phyloP scores from a whole-genome alignment of 2,888 invertebrate genomes.

The Melanchra persicariae region DNA sequence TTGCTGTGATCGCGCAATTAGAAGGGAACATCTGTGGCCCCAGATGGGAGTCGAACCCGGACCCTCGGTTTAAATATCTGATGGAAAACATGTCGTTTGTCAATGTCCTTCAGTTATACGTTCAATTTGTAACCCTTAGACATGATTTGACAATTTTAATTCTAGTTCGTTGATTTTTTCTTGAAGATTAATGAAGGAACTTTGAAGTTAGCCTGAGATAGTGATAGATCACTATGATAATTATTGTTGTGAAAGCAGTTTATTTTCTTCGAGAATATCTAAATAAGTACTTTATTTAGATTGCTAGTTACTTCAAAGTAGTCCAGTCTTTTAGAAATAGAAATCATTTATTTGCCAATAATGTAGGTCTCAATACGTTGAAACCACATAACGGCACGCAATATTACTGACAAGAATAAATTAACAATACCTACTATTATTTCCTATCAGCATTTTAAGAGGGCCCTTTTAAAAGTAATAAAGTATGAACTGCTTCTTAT shows the following conservation, averaged over 20 bases:
- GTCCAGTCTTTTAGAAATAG: background rate
- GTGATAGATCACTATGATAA: constrained; percentile 15
- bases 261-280: background rate
- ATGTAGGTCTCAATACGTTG: no score
- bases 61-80: constrained; percentile 66
- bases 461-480: no score
- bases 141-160: constrained; percentile 36
- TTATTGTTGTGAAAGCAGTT: background rate
- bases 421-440: no score
- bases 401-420: no score
- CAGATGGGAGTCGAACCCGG: constrained; percentile 69
- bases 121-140: constrained; percentile 59
- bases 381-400: no score
- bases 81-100: constrained; percentile 72
- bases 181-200: constrained; percentile 6
- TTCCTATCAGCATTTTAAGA: no score
- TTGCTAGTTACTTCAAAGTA: background rate
- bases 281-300: background rate
- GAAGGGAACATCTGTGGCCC: constrained; percentile 71
- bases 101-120: constrained; percentile 67
- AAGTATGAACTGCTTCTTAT: background rate
- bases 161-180: constrained; percentile 36
- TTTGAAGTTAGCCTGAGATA: background rate
- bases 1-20: constrained; percentile 73
- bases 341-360: no score